phyloP scores from a whole-genome alignment of 2,888 invertebrate genomes.

The Arctia plantaginis region DNA sequence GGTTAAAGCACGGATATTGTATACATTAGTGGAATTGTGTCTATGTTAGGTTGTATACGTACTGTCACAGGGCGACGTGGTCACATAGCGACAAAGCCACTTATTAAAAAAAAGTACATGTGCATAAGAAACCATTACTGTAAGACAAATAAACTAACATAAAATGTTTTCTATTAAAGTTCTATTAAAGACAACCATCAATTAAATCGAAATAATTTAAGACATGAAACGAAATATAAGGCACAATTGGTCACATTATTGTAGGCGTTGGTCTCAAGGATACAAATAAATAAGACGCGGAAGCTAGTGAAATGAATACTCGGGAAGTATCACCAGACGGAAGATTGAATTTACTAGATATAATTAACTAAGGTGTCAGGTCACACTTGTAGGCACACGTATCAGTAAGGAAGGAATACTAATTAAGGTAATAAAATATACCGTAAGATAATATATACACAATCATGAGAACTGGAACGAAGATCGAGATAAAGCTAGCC shows the following conservation, averaged over 20 bases:
- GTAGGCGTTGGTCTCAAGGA: slow-evolving; percentile 31
- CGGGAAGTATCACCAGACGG: slow-evolving; percentile 33
- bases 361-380: slow-evolving; percentile 21
- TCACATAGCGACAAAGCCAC: too few species aligned
- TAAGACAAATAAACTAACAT: too few species aligned
- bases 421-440: neutral
- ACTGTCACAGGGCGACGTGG: too few species aligned
- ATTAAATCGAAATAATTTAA: neutral
- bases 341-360: slow-evolving; percentile 17
- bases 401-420: neutral
- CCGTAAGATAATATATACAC: neutral
- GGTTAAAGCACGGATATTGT: too few species aligned
- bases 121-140: too few species aligned
- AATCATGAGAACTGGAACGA: neutral
- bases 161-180: too few species aligned
- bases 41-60: too few species aligned
- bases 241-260: neutral
- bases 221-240: slow-evolving; percentile 19
- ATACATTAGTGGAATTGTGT: too few species aligned
- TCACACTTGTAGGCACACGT: slow-evolving; percentile 10
- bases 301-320: slow-evolving; percentile 35
- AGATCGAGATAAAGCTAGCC: neutral
- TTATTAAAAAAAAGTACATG: too few species aligned
- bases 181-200: too few species aligned
- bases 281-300: slow-evolving; percentile 34